These are phyloP conservation scores for Zelleria hepariella DNA, from an alignment of 2,888 invertebrate species.

Conservation along the genomic window DNA sequence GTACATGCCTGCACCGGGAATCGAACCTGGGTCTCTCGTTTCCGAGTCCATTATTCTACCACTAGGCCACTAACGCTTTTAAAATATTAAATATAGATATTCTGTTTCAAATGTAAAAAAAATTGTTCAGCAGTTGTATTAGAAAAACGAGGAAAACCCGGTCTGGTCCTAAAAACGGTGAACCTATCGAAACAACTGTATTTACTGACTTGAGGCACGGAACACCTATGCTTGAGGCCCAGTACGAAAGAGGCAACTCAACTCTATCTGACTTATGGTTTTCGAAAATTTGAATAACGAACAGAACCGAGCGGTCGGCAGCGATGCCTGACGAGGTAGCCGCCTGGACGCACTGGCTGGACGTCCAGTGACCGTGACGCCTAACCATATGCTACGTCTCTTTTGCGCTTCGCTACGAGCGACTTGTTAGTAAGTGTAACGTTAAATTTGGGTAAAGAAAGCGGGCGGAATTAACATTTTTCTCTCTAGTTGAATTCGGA, in stretches of 20 bases:
- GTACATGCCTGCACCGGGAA: too few species aligned
- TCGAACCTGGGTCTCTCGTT: too few species aligned
- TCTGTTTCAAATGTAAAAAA: too few species aligned
- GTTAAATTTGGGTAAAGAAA: slow-evolving; percentile 6
- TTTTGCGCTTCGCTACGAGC: not conserved
- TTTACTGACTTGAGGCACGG: too few species aligned
- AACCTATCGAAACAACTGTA: too few species aligned
- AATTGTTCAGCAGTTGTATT: too few species aligned
- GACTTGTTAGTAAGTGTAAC: slow-evolving; percentile 3
- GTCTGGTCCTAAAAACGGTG: too few species aligned
- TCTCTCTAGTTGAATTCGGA: not conserved
- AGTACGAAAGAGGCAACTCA: not conserved
- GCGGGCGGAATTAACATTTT: not conserved
- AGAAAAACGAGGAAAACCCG: too few species aligned
- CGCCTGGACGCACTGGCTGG: slow-evolving; percentile 15
- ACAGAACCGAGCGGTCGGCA: not conserved
- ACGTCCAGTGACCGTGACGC: slow-evolving; percentile 40
- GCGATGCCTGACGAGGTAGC: slow-evolving; percentile 1
- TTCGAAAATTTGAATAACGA: not conserved
- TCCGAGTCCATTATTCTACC: too few species aligned
- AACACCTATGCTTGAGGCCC: not conserved
- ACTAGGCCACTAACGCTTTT: too few species aligned
- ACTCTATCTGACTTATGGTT: not conserved
- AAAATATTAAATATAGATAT: too few species aligned
- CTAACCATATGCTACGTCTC: slow-evolving; percentile 21